Evolutionary conservation across 2,113 vertebrate genomes (phyloP).

Genomic region (Ginglymostoma cirratum): DNA sequence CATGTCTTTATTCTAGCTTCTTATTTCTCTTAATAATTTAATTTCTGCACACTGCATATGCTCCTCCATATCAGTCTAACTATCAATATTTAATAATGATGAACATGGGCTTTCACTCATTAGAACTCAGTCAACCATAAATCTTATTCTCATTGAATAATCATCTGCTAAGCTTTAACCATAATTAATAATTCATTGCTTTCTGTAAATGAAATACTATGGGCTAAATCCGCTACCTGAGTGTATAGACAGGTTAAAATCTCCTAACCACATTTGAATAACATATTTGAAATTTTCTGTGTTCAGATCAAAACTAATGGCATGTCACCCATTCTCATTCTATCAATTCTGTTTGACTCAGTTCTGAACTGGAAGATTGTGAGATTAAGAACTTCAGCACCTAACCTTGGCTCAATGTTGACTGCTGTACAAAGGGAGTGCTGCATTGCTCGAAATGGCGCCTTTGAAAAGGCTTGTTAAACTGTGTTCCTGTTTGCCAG

Average conservation of each 20-base stretch:
- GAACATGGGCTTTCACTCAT: neutral
- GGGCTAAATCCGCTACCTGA: neutral
- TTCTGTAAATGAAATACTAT: conserved; percentile 6
- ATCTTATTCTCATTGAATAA: conserved; percentile 26
- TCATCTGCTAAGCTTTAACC: conserved; percentile 26
- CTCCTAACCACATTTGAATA: neutral
- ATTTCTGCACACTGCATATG: neutral
- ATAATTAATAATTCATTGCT: conserved; percentile 13
- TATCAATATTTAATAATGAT: conserved; percentile 27
- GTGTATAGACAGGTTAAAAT: neutral
- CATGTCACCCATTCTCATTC: neutral
- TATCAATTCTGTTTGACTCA: neutral
- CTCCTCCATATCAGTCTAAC: neutral
- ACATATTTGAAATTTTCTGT: conserved; percentile 3
- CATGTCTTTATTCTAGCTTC: neutral
- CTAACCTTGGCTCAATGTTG: neutral
- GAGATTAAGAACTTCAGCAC: neutral
- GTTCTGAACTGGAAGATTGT: neutral
- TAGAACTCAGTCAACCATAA: conserved; percentile 22
- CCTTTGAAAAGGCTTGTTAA: neutral
- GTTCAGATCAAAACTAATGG: neutral
- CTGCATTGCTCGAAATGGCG: neutral
- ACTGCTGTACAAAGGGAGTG: neutral
- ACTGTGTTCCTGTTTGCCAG: neutral
- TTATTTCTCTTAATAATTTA: neutral